Percentiles rank a stretch among this genome's conserved stretches.
phyloP scores from a whole-genome alignment of 2,797 vertebrate species.

The Acanthurus leucopareius region DNA sequence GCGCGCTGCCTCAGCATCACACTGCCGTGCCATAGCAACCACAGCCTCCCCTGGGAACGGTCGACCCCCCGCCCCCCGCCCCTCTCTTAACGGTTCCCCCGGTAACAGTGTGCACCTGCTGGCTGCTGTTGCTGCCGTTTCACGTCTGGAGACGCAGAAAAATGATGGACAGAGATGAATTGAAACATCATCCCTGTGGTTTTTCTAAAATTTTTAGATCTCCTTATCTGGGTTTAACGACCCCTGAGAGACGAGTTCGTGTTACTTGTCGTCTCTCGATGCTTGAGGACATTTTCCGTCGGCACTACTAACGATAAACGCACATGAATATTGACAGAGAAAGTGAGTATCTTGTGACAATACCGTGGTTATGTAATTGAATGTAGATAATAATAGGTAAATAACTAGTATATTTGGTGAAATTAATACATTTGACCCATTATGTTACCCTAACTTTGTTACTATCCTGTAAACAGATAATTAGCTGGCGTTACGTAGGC shows the following conservation, averaged over 20 bases:
- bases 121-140: constrained; percentile 59
- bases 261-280: not conserved
- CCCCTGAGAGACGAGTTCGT: not conserved
- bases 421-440: not conserved
- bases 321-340: constrained; percentile 7
- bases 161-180: constrained; percentile 40
- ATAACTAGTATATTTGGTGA: not conserved
- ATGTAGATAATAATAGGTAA: too few species aligned
- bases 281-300: constrained; percentile 33
- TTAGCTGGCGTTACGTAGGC: not conserved
- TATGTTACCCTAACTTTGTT: not conserved
- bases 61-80: constrained; percentile 18
- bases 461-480: not conserved
- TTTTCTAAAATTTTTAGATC: not conserved
- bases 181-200: not conserved
- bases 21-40: constrained; percentile 76
- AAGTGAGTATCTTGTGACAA: constrained; percentile 58
- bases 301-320: not conserved
- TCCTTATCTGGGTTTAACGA: not conserved
- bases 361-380: not conserved
- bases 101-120: constrained; percentile 75
- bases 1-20: constrained; percentile 64
- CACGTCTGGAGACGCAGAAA: constrained; percentile 32
- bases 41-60: constrained; percentile 85
- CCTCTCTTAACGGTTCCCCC: constrained; percentile 70